Evolutionary conservation across 2,113 vertebrate genomes (phyloP).

Genomic region (Haplochromis vanheusdeni): DNA sequence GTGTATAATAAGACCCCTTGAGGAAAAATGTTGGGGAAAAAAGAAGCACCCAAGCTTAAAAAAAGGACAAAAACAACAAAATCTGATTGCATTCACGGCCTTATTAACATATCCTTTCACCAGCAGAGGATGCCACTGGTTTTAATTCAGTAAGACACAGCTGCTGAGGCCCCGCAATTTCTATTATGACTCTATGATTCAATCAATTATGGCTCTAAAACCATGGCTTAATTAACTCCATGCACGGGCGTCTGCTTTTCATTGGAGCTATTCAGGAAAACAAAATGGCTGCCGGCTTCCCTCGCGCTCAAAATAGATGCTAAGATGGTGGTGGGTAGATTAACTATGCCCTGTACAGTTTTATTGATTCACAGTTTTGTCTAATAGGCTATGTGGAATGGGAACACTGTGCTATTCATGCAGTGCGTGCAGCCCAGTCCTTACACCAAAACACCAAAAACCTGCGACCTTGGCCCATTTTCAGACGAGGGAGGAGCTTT

Average conservation of each 20-base stretch:
- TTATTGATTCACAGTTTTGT: constrained; percentile 53
- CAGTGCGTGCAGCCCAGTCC: background rate
- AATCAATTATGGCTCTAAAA: constrained; percentile 69
- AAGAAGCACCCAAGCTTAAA: constrained; percentile 54
- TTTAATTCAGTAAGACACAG: constrained; percentile 61
- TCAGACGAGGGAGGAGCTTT: constrained; percentile 2
- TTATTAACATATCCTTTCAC: constrained; percentile 69
- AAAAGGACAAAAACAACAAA: constrained; percentile 66
- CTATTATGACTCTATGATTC: constrained; percentile 69
- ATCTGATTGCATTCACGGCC: constrained; percentile 65
- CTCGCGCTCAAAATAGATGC: constrained; percentile 28
- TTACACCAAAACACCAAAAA: background rate
- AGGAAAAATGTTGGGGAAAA: constrained; percentile 58
- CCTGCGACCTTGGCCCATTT: constrained; percentile 46
- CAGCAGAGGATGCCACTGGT: constrained; percentile 63
- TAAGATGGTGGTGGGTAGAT: constrained; percentile 60
- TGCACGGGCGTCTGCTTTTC: constrained; percentile 54
- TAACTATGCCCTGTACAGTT: constrained; percentile 36
- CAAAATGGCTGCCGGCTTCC: constrained; percentile 66
- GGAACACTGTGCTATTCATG: constrained; percentile 30
- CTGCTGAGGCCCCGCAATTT: constrained; percentile 58
- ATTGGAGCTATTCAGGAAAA: constrained; percentile 44
- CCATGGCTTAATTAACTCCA: constrained; percentile 70
- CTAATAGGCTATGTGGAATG: constrained; percentile 23
- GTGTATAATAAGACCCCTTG: constrained; percentile 77